These are phyloP conservation scores for Hemistola chrysoprasaria DNA, from an alignment of 2,888 invertebrate species.

Conservation along the genomic window DNA sequence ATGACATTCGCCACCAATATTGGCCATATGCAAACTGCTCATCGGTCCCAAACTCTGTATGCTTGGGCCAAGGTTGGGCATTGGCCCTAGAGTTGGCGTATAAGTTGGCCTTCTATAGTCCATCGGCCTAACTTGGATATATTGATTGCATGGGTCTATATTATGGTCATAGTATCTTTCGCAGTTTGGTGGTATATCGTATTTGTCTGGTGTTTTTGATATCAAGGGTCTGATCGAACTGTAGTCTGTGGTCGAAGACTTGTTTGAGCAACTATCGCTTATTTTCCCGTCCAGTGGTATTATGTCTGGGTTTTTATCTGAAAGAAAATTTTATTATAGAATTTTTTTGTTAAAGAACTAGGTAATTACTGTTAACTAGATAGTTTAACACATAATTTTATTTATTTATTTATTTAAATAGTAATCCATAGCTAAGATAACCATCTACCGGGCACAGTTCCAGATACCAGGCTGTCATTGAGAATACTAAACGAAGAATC, in stretches of 20 bases:
- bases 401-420: no score
- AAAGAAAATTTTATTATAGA: conserved; percentile 25
- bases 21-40: conserved; percentile 48
- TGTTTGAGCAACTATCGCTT: conserved; percentile 72
- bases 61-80: conserved; percentile 43
- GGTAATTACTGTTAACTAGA: no score
- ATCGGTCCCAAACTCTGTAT: conserved; percentile 54
- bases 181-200: conserved; percentile 58
- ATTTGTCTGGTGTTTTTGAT: conserved; percentile 65
- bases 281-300: conserved; percentile 76
- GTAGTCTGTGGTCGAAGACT: conserved; percentile 71
- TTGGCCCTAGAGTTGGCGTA: conserved; percentile 43
- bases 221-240: conserved; percentile 68
- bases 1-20: conserved; percentile 58
- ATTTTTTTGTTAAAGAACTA: no score
- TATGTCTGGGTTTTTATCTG: conserved; percentile 79
- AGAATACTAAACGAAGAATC: no score
- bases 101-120: conserved; percentile 59
- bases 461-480: no score
- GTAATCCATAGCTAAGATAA: no score
- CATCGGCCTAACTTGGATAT: conserved; percentile 66
- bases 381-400: no score
- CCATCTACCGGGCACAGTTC: no score
- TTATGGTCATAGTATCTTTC: conserved; percentile 66
- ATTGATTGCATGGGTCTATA: conserved; percentile 64